Base-by-base conservation (phyloP, 2,797 vertebrate genomes). In the Lithobates sylvaticus region DNA sequence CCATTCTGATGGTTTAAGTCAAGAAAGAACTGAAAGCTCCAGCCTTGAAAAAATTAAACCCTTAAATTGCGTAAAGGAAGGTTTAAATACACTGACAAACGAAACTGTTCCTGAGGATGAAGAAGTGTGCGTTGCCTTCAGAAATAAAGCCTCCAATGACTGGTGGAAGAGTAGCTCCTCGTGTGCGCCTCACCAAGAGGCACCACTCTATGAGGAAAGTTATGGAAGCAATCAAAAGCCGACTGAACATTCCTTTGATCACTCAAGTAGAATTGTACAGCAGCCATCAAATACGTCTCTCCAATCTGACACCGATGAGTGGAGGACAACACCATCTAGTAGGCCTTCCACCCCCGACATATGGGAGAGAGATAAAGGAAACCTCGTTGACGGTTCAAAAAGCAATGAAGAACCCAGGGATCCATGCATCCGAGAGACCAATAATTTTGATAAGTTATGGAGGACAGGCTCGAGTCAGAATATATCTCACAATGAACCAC, bases 251-350 rank as follows among this genome's bases (percentile, higher is more conserved):
- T 10, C 13, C 4, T 58, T 15, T 68, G 21, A 68, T 29, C 76
- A 23, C 12, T 44, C 16, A 1, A 50, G n/a, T 39, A 47, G 34
- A 3, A 29, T 73, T 32, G 5, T 42, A 32, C 16, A 21, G 32
- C 54, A 64, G 21, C n/a, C 36, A 34, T 15, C 5, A 6, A 50
- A 42, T 10, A 54, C 9, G 6, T 32, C 27, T 13, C 36, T 27
- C 3, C 67, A 61, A 67, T 12, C 73, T n/a, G 67, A 82, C 44
- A 72, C 21, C 16, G 72, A 86, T 26, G 67, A 82, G 16, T 34
- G 34, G n/a, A 65, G 12, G 44, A 15, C 21, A 10, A 8, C 39
- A 42, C 26, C 64, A 82, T 27, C n/a, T 21, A 67, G 23, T 26
- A 76, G 61, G 39, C 23, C 64, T 10, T 73, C 47, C 39, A 78